Evolutionary conservation across 2,113 vertebrate species (phyloP).

Genomic region (Microcebus lehilahytsara): DNA sequence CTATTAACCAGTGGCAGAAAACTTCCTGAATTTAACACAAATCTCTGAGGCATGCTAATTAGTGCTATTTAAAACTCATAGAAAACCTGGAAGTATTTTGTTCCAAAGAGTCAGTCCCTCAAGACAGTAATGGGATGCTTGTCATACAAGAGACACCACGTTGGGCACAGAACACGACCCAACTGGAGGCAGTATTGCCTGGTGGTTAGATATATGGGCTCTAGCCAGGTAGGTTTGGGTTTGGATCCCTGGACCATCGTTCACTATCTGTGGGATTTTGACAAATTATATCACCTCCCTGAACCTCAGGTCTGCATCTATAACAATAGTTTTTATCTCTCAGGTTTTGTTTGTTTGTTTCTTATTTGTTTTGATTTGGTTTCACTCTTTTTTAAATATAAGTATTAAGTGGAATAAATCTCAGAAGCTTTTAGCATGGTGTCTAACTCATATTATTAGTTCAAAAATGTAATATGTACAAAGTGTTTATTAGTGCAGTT

Average conservation of each 20-base stretch:
- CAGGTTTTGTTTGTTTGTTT: background rate
- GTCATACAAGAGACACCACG: background rate
- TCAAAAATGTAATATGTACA: background rate
- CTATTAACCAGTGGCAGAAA: background rate
- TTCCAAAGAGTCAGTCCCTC: background rate
- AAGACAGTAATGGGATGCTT: background rate
- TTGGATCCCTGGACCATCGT: background rate
- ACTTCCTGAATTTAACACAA: background rate
- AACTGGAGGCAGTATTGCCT: background rate
- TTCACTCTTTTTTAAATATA: background rate
- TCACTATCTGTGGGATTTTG: background rate
- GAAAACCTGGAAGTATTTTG: conserved; percentile 34
- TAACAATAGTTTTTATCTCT: background rate
- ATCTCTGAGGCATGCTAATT: background rate
- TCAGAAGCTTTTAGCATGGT: background rate
- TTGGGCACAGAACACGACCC: background rate
- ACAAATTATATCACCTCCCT: background rate
- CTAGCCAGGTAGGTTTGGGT: background rate
- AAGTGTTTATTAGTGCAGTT: background rate
- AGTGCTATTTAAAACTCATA: background rate
- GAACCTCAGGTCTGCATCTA: background rate
- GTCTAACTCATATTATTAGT: background rate
- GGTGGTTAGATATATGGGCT: background rate
- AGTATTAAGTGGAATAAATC: background rate
- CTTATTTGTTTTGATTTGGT: background rate